Base-by-base conservation (phyloP, 2,113 vertebrate species). In the Sander vitreus region DNA sequence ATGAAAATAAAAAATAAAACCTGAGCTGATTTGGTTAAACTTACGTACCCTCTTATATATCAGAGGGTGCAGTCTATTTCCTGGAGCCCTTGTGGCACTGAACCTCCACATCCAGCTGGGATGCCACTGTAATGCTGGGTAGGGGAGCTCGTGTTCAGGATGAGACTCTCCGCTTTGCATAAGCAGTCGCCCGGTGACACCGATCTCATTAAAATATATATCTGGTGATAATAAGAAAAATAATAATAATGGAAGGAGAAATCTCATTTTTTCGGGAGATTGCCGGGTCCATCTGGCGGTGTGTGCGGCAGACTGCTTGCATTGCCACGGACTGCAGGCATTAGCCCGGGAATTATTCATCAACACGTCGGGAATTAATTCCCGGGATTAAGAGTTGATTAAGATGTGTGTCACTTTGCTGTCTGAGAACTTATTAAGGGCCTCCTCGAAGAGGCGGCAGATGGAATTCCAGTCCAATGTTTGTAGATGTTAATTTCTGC, bases 401-500 rank as follows among this genome's bases (percentile, higher is more conserved):
- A 97, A 98, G 97, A 97, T 97, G 96, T 97, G 97, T 97, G 96
- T 97, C 97, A 97, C 96, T 97, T 97, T 96, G 96, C 96, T 96
- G 96, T 96, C 97, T 97, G 96, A 96, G 97, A 96, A 97, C 96
- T 97, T 97, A 97, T 97, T 97, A 97, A 97, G 96, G 95, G 91
- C 92, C 95, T 96, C 94, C 96, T 96, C 93, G 95, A 96, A 93
- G 95, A 92, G 85, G 93, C 92, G 88, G 96, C 97, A 98, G 97
- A 98, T 98, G 97, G 97, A 97, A 97, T 97, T 96, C 96, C 94
- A 93, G 91, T 89, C 95, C 95, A 95, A 91, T 97, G 96, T 97
- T 97, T 97, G 97, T 95, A 97, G 95, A 97, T 97, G 97, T 97
- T 97, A 97, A 97, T 97, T 96, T 96, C 89, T 93, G 94, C 95